Evolutionary conservation across 2,797 vertebrate species (phyloP), one percentile per base, ranked within the genome.

Genomic region (Cyprinella venusta): DNA sequence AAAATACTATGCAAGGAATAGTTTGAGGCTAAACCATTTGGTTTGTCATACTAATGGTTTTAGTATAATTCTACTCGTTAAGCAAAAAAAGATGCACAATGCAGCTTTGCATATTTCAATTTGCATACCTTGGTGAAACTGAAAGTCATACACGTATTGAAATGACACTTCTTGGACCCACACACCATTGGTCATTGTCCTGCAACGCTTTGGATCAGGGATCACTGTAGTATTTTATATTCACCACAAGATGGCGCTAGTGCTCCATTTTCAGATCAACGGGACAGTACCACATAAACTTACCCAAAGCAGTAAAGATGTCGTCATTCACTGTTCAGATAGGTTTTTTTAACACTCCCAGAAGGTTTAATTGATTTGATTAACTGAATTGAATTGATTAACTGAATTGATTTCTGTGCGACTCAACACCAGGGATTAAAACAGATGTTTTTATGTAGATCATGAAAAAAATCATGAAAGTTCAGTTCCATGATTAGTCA

Each of bases 221-320:
- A 26, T 30, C 8, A 50, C 26, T 40, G 19, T 10, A 74, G 24
- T 77, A 4, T 38, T 50, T 9, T 4, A 19, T 38, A 16, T 24
- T 26, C 13, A 45, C 80, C 87, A 64, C 85, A 68, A 86, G 87
- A 80, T 33, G 85, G 21, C 80, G 12, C 15, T 30, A 30, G 50
- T 38, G 48, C 45, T 59, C 30, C 50, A 67, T 56, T 15, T 19
- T 68, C 19, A 26, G 24, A 78, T 64, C 54, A 65, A 7, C 12
- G 33, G 10, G 6, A 15, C n/a, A n/a, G n/a, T n/a, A n/a, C n/a
- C n/a, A n/a, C n/a, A n/a, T n/a, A n/a, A n/a, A n/a, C n/a, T n/a
- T n/a, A n/a, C n/a, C n/a, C 52, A 52, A 50, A 75, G 30, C 48
- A 21, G 18, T 30, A 48, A 33, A 18, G 12, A 76, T 76, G 38